Conservation (phyloP, 2,113 vertebrate species). For the Gnathonemus echidnorhynchus region DNA sequence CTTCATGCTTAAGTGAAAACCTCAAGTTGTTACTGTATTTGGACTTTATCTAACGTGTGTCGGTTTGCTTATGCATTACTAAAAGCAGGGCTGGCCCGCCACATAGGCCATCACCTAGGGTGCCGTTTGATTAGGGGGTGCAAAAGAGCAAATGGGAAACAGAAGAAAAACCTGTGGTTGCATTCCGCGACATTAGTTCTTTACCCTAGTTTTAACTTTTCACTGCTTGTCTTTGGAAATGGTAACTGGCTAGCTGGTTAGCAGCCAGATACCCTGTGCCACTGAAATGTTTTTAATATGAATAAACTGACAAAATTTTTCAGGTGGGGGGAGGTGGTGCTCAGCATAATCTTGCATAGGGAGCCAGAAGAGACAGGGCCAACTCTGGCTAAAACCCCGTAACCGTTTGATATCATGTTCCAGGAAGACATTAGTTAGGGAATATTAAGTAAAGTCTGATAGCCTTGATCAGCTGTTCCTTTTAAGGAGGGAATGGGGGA, state of each 20-base stretch:
- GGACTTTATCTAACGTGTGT: neutral
- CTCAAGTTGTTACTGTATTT: neutral
- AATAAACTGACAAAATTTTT: neutral
- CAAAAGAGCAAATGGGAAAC: neutral
- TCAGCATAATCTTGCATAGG: neutral
- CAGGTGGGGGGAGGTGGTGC: too few species aligned
- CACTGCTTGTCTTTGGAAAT: neutral
- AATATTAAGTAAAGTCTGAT: neutral
- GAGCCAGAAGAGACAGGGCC: neutral
- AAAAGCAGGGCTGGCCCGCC: neutral
- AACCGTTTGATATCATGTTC: neutral
- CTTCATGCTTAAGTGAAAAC: neutral
- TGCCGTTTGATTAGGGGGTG: neutral
- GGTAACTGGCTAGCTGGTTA: neutral
- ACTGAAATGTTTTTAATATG: neutral
- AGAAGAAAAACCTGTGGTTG: neutral
- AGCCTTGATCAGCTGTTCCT: neutral
- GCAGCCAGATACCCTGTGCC: neutral
- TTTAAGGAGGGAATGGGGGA: neutral
- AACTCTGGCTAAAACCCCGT: conserved; percentile 5
- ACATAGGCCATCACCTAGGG: neutral
- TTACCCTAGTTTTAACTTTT: neutral
- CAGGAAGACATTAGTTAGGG: neutral
- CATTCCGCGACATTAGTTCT: neutral
- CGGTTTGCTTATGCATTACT: neutral